phyloP scores from a whole-genome alignment of 2,113 vertebrate genomes.

The Saguinus imperator region DNA sequence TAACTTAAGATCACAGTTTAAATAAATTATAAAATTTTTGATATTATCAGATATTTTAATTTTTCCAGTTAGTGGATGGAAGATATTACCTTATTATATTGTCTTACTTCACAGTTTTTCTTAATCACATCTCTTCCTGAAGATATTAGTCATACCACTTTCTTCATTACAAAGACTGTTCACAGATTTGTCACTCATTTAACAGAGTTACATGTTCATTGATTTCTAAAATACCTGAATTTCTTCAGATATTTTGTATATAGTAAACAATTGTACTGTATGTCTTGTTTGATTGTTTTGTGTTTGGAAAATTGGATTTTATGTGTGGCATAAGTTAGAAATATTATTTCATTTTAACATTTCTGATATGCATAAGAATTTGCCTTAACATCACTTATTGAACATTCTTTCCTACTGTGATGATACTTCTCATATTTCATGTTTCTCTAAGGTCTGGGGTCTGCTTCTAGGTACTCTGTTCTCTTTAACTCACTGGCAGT shows the following conservation, averaged over 20 bases:
- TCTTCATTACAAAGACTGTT: neutral
- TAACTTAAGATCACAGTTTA: neutral
- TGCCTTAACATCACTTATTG: neutral
- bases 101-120: neutral
- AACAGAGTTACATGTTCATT: neutral
- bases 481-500: too few species aligned
- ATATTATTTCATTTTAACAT: neutral
- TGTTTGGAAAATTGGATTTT: neutral
- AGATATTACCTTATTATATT: neutral
- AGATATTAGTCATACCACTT: neutral
- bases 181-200: neutral
- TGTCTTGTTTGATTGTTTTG: neutral
- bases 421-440: rapidly evolving
- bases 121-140: neutral
- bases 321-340: neutral
- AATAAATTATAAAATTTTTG: neutral
- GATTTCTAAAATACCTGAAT: neutral
- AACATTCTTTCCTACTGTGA: neutral
- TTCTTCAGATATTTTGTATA: neutral
- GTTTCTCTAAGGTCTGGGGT: neutral
- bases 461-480: neutral
- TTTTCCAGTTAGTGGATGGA: neutral
- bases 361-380: neutral
- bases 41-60: neutral
- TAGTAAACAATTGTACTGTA: neutral